Percentiles rank a stretch among this genome's conserved stretches.
Evolutionary conservation across 2,113 vertebrate genomes (phyloP).

Genomic region (Tragelaphus scriptus): DNA sequence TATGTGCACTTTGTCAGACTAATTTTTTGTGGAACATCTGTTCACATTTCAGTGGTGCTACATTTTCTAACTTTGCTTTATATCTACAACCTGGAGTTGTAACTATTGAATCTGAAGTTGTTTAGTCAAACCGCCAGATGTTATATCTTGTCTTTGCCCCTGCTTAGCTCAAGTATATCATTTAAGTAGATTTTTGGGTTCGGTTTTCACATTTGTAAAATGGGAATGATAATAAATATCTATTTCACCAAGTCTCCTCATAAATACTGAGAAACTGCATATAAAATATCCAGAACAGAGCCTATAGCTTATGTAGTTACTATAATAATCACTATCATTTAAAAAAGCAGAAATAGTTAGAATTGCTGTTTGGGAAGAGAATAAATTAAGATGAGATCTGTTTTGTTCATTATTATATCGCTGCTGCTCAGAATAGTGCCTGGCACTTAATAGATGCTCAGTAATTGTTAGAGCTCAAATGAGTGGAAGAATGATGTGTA

Average conservation of each 20-base stretch:
- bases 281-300: not conserved
- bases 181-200: not conserved
- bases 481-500: not conserved
- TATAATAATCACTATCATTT: not conserved
- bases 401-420: not conserved
- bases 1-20: not conserved
- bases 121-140: not conserved
- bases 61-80: not conserved
- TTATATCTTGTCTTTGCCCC: not conserved
- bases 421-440: not conserved
- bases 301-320: not conserved
- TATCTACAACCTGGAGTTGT: not conserved
- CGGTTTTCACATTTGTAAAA: not conserved
- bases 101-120: not conserved
- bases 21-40: constrained; percentile 1
- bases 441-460: not conserved
- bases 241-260: not conserved
- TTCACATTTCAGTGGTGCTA: constrained; percentile 18
- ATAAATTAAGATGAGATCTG: not conserved
- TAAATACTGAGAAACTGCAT: not conserved
- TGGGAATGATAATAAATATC: not conserved
- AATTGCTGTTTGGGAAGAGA: not conserved
- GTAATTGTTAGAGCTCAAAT: not conserved
- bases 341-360: not conserved
- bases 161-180: not conserved